Conservation (phyloP, 2,797 vertebrate species). For the Limosa lapponica region DNA sequence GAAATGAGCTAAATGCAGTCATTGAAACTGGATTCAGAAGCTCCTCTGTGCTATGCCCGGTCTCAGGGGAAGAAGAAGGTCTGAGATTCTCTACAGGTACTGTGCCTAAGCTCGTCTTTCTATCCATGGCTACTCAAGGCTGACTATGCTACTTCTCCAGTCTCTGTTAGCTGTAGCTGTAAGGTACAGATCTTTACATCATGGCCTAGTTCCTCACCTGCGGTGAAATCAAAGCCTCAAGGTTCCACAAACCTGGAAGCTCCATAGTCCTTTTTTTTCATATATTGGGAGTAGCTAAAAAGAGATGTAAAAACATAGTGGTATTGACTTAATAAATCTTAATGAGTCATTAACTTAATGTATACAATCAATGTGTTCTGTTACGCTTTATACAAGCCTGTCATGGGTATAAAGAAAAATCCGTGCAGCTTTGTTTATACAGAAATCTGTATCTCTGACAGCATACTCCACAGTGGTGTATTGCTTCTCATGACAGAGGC, state of each 20-base stretch:
- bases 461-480: not conserved
- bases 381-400: not conserved
- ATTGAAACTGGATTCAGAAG: not conserved
- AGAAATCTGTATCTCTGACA: not conserved
- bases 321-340: not conserved
- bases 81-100: not conserved
- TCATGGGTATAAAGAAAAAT: not conserved
- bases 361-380: not conserved
- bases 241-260: not conserved
- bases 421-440: not conserved
- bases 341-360: not conserved
- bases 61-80: not conserved
- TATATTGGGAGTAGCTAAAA: not conserved
- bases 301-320: not conserved
- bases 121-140: not conserved
- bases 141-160: not conserved
- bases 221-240: not conserved
- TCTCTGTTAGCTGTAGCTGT: not conserved
- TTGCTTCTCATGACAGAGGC: not conserved
- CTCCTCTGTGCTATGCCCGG: not conserved
- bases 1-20: not conserved
- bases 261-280: not conserved
- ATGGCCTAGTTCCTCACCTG: not conserved
- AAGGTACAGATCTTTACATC: not conserved
- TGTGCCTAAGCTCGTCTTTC: not conserved